Evolutionary conservation across 2,113 vertebrate genomes (phyloP).

Genomic region (Corythaeola cristata): DNA sequence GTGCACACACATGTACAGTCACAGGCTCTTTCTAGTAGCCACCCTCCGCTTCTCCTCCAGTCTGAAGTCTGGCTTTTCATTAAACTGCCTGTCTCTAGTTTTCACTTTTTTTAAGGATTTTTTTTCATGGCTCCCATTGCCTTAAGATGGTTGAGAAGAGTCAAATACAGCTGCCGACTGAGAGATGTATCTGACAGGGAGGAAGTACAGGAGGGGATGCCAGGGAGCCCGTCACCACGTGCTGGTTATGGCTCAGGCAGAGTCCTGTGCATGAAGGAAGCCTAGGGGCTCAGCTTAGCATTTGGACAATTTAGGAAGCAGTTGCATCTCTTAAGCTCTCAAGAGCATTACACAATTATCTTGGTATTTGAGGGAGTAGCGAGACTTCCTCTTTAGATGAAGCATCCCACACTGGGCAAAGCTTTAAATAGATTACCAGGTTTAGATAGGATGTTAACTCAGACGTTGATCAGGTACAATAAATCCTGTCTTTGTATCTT

Average conservation of each 20-base stretch:
- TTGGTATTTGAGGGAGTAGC: background rate
- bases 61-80: background rate
- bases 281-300: background rate
- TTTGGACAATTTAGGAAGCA: conserved; percentile 20
- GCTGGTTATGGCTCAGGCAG: background rate
- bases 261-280: background rate
- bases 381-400: background rate
- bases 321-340: background rate
- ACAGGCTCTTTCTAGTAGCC: background rate
- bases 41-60: background rate
- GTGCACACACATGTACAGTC: background rate
- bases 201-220: background rate
- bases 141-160: background rate
- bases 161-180: background rate
- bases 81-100: background rate
- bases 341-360: background rate
- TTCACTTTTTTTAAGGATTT: background rate
- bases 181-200: background rate
- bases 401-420: background rate
- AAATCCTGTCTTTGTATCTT: background rate
- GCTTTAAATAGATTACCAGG: background rate
- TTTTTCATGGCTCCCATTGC: background rate
- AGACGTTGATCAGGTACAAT: background rate
- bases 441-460: background rate
- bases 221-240: background rate